These are phyloP conservation scores for Dryocosmus kuriphilus DNA, from an alignment of 2,888 invertebrate species.

Conservation along the genomic window DNA sequence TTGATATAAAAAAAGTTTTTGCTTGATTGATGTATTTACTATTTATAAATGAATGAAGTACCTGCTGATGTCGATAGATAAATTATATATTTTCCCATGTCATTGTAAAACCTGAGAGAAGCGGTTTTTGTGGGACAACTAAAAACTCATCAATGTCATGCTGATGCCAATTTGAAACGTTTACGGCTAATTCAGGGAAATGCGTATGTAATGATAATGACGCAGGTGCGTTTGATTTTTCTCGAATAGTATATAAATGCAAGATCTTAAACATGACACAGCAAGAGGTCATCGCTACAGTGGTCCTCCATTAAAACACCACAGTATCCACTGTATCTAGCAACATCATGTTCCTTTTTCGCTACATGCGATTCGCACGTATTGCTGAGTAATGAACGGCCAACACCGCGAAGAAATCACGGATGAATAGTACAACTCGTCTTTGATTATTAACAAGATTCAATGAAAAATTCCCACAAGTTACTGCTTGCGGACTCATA, in stretches of 20 bases:
- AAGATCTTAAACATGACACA: constrained; percentile 31
- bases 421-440: constrained; percentile 49
- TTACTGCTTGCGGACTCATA: constrained; percentile 12
- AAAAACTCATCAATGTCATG: constrained; percentile 20
- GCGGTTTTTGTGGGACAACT: background rate
- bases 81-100: too few species aligned
- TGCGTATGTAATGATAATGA: constrained; percentile 22
- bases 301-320: constrained; percentile 54
- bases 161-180: background rate
- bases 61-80: too few species aligned
- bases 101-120: background rate
- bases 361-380: constrained; percentile 30
- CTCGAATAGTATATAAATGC: constrained; percentile 33
- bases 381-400: constrained; percentile 45
- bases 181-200: background rate
- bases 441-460: constrained; percentile 51
- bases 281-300: constrained; percentile 48
- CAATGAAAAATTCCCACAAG: constrained; percentile 40
- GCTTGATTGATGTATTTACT: too few species aligned
- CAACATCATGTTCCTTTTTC: constrained; percentile 39
- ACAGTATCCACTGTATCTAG: constrained; percentile 17
- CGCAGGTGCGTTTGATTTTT: constrained; percentile 31
- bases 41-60: too few species aligned
- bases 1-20: too few species aligned
- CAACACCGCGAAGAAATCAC: constrained; percentile 41